These are phyloP conservation scores for Drosophila nr. perissopoda DNA, from an alignment of 2,888 invertebrate genomes.

Conservation along the genomic window DNA sequence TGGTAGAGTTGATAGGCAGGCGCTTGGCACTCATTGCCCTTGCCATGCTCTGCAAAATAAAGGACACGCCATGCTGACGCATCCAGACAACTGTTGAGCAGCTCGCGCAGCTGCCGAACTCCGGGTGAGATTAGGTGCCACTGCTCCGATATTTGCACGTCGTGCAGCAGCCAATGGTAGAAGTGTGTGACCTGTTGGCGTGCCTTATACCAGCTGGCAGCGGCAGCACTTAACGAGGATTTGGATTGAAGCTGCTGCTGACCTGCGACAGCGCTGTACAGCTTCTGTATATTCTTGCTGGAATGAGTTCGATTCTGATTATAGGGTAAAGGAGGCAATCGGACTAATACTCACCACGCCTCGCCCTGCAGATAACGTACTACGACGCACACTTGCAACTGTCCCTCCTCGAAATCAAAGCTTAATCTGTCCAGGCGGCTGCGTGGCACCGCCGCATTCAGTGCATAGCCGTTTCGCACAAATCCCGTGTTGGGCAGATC, in stretches of 20 bases:
- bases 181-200: constrained; percentile 79
- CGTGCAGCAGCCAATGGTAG: constrained; percentile 72
- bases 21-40: constrained; percentile 82
- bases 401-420: constrained; percentile 68
- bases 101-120: constrained; percentile 61
- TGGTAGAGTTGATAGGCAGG: constrained; percentile 84
- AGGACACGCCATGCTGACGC: constrained; percentile 72
- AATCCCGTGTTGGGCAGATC: constrained; percentile 77
- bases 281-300: constrained; percentile 81
- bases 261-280: constrained; percentile 67
- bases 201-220: constrained; percentile 59
- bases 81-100: constrained; percentile 74
- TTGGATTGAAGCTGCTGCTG: constrained; percentile 48
- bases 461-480: constrained; percentile 72
- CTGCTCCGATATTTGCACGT: constrained; percentile 35
- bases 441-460: constrained; percentile 31
- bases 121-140: constrained; percentile 48
- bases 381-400: constrained; percentile 61
- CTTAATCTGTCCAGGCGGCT: constrained; percentile 48
- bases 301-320: neutral
- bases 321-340: neutral
- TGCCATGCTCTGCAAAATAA: constrained; percentile 78
- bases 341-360: constrained; percentile 70
- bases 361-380: constrained; percentile 70
- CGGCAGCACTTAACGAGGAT: constrained; percentile 15